Evolutionary conservation across 2,797 vertebrate species (phyloP).

Genomic region (Atherinosoma microstoma): DNA sequence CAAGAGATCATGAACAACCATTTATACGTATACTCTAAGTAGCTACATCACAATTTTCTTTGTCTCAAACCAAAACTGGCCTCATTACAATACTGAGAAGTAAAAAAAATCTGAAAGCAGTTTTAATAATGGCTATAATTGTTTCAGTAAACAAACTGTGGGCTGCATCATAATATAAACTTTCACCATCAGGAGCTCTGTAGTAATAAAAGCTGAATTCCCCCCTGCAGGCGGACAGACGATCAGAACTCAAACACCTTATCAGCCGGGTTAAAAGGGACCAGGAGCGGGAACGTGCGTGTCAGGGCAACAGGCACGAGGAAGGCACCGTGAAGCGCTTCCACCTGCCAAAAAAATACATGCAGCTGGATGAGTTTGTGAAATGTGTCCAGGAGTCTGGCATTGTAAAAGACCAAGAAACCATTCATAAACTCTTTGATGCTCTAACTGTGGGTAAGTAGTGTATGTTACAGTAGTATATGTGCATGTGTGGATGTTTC

Average conservation of each 20-base stretch:
- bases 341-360: conserved; percentile 91
- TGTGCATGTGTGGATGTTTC: neutral
- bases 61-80: neutral
- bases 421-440: conserved; percentile 91
- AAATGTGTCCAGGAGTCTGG: conserved; percentile 94
- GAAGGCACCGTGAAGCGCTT: conserved; percentile 89
- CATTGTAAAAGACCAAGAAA: conserved; percentile 89
- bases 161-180: neutral
- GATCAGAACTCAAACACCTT: conserved; percentile 88
- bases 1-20: neutral
- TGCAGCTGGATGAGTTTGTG: conserved; percentile 92
- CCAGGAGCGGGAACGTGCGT: conserved; percentile 80
- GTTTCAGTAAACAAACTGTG: neutral
- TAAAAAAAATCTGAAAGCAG: neutral
- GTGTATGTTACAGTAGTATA: neutral
- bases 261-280: conserved; percentile 88
- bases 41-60: neutral
- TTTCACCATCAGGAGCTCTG: neutral
- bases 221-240: conserved; percentile 78
- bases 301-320: conserved; percentile 65
- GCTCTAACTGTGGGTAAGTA: conserved; percentile 91
- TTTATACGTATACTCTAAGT: neutral
- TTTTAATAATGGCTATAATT: neutral
- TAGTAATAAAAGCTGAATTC: neutral
- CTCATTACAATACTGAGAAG: neutral